Evolutionary conservation across 2,888 invertebrate species (phyloP), one percentile per base, ranked within the genome.

Genomic region (Drosophila cracens): DNA sequence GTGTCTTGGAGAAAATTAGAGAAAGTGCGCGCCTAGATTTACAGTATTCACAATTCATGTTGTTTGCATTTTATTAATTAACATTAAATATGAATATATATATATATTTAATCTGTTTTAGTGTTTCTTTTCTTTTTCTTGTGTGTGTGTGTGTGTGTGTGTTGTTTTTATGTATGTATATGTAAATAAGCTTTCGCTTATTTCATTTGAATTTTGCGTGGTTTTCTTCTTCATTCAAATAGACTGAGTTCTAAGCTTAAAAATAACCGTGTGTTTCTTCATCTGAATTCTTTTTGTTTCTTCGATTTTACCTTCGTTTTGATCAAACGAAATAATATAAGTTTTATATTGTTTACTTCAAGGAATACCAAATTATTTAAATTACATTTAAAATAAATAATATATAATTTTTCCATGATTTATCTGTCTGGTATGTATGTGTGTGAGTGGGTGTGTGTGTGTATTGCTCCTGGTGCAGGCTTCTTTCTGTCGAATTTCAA

Each of bases 331-430:
- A 70, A 66, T 54, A 66, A 74, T 71, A 69, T 76, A 71, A 67
- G 31, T 64, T 71, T 63, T 60, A 84, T 82, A 85, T 58, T 60
- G 71, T 65, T 68, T 66, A 74, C 82, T 81, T 81, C 81, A 84
- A 70, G 72, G 68, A 79, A 76, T 76, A 89, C 81, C 67, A 87
- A 89, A 80, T 77, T 71, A 80, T 80, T 70, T 63, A 75, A 79
- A 87, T 79, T 73, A 72, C 70, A 79, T 74, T 83, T 79, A 81
- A 87, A 83, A 89, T 89, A 84, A 83, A 84, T 84, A 89, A 81
- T 74, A 79, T 86, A 81, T 79, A 75, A 64, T 70, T 75, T 75
- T 60, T 64, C 64, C 52, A 63, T 57, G 34, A 33, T 63, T 67
- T 61, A 46, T 63, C 25, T 72, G 53, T 66, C 36, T 56, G 57